These are phyloP conservation scores for Shargacucullia verbasci DNA, from an alignment of 2,888 invertebrate species.

Conservation along the genomic window DNA sequence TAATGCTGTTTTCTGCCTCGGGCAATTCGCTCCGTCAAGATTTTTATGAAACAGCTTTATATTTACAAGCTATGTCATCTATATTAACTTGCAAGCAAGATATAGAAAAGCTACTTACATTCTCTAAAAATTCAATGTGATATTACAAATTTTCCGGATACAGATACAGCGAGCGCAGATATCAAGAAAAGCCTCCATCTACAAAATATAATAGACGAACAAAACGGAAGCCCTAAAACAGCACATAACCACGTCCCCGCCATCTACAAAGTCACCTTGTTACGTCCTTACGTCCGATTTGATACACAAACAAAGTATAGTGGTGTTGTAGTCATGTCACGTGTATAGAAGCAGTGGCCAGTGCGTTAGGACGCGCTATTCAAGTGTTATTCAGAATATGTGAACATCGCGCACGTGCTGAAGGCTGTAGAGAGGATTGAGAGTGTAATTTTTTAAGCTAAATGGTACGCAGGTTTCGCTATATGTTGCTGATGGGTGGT, in stretches of 20 bases:
- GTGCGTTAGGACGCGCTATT: slow-evolving; percentile 79
- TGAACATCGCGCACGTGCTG: slow-evolving; percentile 78
- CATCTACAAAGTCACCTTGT: slow-evolving; percentile 59
- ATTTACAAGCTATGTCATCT: no score
- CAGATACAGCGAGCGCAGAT: no score
- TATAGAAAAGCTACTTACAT: no score
- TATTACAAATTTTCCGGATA: no score
- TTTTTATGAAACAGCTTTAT: no score
- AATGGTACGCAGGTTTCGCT: not conserved
- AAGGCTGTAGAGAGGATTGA: slow-evolving; percentile 64
- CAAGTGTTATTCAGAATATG: slow-evolving; percentile 86
- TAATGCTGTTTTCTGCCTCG: no score
- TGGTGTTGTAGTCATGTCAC: slow-evolving; percentile 74
- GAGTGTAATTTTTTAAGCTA: not conserved
- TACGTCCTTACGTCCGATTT: slow-evolving; percentile 53
- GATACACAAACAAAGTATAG: slow-evolving; percentile 59
- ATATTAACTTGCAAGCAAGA: no score
- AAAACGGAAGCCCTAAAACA: slow-evolving; percentile 50
- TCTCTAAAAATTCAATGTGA: no score
- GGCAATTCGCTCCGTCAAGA: no score
- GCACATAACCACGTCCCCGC: slow-evolving; percentile 57
- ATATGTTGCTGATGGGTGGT: no score
- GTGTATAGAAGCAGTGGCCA: slow-evolving; percentile 72
- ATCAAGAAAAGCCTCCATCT: slow-evolving; percentile 25
- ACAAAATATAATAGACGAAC: slow-evolving; percentile 45